These are phyloP conservation scores for Lithobates pipiens DNA, from an alignment of 2,797 vertebrate species.

Conservation along the genomic window DNA sequence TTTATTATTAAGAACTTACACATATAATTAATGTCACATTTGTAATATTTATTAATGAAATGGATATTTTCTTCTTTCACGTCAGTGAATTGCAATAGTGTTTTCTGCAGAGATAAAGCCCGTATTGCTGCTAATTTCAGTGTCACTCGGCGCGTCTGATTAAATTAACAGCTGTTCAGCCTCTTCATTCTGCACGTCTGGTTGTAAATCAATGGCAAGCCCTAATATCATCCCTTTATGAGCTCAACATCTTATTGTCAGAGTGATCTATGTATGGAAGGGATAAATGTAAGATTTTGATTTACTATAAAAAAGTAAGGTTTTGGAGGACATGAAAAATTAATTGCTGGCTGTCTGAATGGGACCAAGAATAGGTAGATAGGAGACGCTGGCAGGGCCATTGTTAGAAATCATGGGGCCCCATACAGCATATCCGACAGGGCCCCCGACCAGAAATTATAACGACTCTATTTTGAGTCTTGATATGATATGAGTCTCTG, in stretches of 20 bases:
- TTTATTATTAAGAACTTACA: not conserved
- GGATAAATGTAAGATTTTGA: too few species aligned
- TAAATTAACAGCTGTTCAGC: not conserved
- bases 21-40: slow-evolving; percentile 3
- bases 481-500: too few species aligned
- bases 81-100: not conserved
- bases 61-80: not conserved
- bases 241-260: not conserved
- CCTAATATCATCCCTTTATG: not conserved
- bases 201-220: not conserved
- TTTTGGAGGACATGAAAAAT: too few species aligned
- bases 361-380: too few species aligned
- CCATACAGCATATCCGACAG: too few species aligned
- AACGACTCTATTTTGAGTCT: too few species aligned
- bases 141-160: not conserved
- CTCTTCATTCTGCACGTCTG: not conserved
- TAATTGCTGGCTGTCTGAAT: too few species aligned
- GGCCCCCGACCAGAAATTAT: too few species aligned
- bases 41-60: not conserved
- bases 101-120: not conserved
- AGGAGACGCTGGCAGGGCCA: too few species aligned
- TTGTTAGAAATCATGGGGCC: too few species aligned
- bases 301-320: too few species aligned
- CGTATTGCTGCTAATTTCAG: not conserved
- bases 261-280: not conserved